phyloP scores from a whole-genome alignment of 2,113 vertebrate genomes.

The Cynocephalus volans region DNA sequence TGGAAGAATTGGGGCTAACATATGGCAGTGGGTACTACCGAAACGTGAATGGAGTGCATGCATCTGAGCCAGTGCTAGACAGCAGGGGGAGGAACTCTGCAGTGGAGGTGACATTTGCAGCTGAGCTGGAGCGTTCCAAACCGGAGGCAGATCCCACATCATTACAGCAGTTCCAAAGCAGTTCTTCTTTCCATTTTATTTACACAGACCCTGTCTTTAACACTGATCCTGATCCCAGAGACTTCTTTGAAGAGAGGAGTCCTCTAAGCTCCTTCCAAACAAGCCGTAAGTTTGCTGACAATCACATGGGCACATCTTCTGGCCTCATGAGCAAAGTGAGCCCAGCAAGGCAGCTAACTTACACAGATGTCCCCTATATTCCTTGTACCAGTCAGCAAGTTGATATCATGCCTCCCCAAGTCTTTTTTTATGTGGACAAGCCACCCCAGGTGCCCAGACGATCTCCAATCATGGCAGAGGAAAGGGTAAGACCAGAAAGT shows the following conservation, averaged over 20 bases:
- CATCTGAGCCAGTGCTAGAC: conserved; percentile 87
- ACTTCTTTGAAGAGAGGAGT: conserved; percentile 84
- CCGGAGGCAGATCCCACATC: conserved; percentile 78
- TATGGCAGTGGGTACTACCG: conserved; percentile 82
- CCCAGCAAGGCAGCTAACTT: conserved; percentile 88
- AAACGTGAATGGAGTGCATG: conserved; percentile 79
- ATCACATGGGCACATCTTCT: conserved; percentile 88
- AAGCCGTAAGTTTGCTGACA: conserved; percentile 85
- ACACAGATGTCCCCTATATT: conserved; percentile 90
- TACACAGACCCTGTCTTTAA: conserved; percentile 81
- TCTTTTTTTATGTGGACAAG: conserved; percentile 90
- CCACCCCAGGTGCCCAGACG: conserved; percentile 83
- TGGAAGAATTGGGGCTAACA: conserved; percentile 89
- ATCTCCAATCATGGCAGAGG: conserved; percentile 73
- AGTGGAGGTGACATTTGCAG: conserved; percentile 86
- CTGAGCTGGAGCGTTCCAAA: conserved; percentile 87
- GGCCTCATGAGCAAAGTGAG: conserved; percentile 85
- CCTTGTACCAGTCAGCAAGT: conserved; percentile 74
- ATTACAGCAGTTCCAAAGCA: conserved; percentile 89
- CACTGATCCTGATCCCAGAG: conserved; percentile 79
- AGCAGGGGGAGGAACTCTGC: conserved; percentile 89
- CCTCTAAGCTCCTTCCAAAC: conserved; percentile 88
- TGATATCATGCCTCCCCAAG: conserved; percentile 84
- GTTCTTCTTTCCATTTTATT: conserved; percentile 89
- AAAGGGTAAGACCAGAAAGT: conserved; percentile 73